A percentile compares a stretch with the other conserved stretches of the same genome.
These are phyloP conservation scores for Hylaeus volcanicus DNA, from an alignment of 1,140 invertebrate genomes.

Conservation along the genomic window DNA sequence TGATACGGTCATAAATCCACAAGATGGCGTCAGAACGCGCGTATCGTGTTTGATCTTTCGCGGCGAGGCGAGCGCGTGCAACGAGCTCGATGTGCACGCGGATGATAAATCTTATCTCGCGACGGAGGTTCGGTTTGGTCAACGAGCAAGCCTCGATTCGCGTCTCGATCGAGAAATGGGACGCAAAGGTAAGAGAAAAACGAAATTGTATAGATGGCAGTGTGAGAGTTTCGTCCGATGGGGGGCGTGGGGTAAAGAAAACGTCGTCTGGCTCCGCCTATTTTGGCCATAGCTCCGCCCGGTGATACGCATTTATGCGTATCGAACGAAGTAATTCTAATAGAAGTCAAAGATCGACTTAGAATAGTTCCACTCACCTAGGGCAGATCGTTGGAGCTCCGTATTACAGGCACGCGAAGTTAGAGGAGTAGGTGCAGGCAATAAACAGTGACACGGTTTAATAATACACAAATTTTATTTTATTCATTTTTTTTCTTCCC, in stretches of 20 bases:
- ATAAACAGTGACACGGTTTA: constrained; percentile 45
- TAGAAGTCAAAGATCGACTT: no score
- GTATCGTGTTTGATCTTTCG: constrained; percentile 38
- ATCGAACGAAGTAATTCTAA: no score
- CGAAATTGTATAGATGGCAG: neutral
- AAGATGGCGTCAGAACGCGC: constrained; percentile 43
- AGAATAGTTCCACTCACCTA: neutral
- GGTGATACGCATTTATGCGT: no score
- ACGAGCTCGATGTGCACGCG: constrained; percentile 7
- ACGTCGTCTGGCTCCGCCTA: no score
- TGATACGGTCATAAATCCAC: constrained; percentile 41
- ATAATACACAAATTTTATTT: constrained; percentile 77
- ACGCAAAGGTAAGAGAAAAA: neutral
- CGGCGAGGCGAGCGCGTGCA: neutral
- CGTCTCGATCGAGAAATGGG: no score
- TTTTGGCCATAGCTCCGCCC: no score
- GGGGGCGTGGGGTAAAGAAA: no score
- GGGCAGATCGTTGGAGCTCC: neutral
- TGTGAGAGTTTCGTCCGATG: neutral
- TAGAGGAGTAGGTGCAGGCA: no score
- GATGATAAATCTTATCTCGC: constrained; percentile 31
- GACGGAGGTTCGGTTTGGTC: constrained; percentile 18
- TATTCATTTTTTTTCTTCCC: constrained; percentile 69
- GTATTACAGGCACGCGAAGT: no score
- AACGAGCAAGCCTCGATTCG: neutral